Base-by-base conservation (phyloP, 2,797 vertebrate species). In the Loriculus beryllinus region DNA sequence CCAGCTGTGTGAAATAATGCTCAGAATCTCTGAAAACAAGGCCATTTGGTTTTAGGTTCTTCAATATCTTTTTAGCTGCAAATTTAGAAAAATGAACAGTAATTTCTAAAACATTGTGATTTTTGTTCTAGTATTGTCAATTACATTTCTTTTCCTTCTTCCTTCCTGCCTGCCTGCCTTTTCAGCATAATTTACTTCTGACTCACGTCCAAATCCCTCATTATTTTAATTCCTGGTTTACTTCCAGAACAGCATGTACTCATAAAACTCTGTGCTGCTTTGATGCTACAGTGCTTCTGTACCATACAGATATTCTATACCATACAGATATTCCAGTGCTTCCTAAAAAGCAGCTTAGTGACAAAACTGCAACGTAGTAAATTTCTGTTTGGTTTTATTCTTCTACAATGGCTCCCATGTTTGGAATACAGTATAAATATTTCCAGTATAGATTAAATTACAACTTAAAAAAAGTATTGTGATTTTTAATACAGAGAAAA, bases 151-250 rank as follows among this genome's bases (percentile, higher is more conserved):
- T 20, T 20, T 42, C 48, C 4, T 57, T 78, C 56, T 57, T 67
- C 5, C 33, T 29, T 35, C 14, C 10, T 15, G n/a, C 6, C 17
- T 35, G 15, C 20, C 25, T 74, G 60, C 28, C 60, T 78, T 96
- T 95, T 90, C 81, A 57, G 71, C 64, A 71, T 60, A 69, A 90
- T 90, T 92, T 91, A 87, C 89, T 91, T 86, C 92, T 83, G 85
- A 83, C 74, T 96, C 35, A 60, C 0, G 6, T 96, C 86, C 87
- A 96, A 95, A 94, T 45, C 68, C 67, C 49, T 96, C 67, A 85
- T 96, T 97, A 93, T 87, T 94, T 96, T 88, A 96, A 72, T 96
- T 62, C 12, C 85, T 97, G 95, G 67, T 69, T 93, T 74, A 42
- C 51, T 81, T 89, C 91, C 90, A 96, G 88, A 93, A 51, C 63